Evolutionary conservation across 2,888 invertebrate species (phyloP).

Genomic region (Papilio gigon): DNA sequence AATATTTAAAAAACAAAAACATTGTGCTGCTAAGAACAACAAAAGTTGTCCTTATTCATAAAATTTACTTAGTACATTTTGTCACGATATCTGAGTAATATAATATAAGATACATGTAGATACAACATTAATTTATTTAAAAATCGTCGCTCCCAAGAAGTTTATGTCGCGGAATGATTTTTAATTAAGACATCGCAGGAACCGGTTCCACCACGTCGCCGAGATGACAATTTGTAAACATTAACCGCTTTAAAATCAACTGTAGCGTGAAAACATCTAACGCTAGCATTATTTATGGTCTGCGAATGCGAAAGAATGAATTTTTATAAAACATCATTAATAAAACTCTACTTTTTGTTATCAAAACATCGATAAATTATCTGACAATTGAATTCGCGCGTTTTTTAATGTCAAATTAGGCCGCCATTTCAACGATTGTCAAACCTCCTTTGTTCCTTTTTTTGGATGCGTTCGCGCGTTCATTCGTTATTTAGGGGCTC

Average conservation of each 20-base stretch:
- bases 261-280: constrained; percentile 69
- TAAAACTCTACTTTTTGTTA: constrained; percentile 63
- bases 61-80: no score
- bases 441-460: constrained; percentile 59
- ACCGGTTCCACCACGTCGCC: constrained; percentile 52
- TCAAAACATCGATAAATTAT: constrained; percentile 79
- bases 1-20: no score
- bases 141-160: constrained; percentile 45
- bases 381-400: constrained; percentile 76
- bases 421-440: constrained; percentile 72
- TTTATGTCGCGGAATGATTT: constrained; percentile 61
- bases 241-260: constrained; percentile 62
- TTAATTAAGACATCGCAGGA: constrained; percentile 57
- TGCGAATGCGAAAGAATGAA: constrained; percentile 58
- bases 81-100: no score
- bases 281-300: constrained; percentile 69
- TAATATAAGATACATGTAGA: constrained; percentile 14
- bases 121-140: constrained; percentile 33
- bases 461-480: constrained; percentile 72
- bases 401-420: constrained; percentile 80
- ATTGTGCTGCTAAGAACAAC: no score
- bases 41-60: no score
- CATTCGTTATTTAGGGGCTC: constrained; percentile 44
- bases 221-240: constrained; percentile 64
- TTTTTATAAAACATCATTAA: constrained; percentile 71